Base-by-base conservation (phyloP, 2,888 invertebrate species). In the Steinernema hermaphroditum region DNA sequence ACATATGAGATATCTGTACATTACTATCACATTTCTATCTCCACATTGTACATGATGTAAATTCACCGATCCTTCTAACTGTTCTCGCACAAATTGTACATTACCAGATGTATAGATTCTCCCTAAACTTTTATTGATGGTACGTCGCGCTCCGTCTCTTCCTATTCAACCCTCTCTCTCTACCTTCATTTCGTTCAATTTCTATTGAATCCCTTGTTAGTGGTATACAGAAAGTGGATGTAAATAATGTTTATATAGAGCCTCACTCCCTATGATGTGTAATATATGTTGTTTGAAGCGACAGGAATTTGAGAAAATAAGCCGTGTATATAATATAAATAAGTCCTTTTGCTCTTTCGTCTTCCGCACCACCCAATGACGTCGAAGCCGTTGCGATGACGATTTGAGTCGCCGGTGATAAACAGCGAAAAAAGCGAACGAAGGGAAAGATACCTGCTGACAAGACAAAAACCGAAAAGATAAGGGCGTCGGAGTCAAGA, bases 221-320 rank as follows among this genome's bases (percentile, higher is more conserved):
- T 24, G 22, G 50, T 50, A 22, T 12, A 12, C 22, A 50, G 50
- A 50, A 22, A 12, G 50, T 62, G 29, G 32, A 24, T 62, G 62
- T 62, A 62, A 62, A 62, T 62, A 62, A 22, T 62, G 62, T 62
- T 54, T 62, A 32, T 62, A 62, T 34, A 62, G 62, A 27, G 62
- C 29, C 62, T 62, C 62, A 27, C 32, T 34, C 34, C 62, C 32
- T 16, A 32, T 16, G 46, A 62, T 29, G 62, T 62, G 62, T 62
- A 62, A 62, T 62, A 62, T 34, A 32, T 29, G 62, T 62, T 62
- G 54, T 32, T 32, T 62, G 27, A 62, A 9, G 62, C 62, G 62
- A 34, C 62, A 62, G 34, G 50, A 50, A 50, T 32, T 62, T 27
- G n/a, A 50, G 50, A 50, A 37, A 37, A 37, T 37, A 37, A 50